Conservation (phyloP, 2,888 invertebrate genomes). For the Ferdinandea cuprea region DNA sequence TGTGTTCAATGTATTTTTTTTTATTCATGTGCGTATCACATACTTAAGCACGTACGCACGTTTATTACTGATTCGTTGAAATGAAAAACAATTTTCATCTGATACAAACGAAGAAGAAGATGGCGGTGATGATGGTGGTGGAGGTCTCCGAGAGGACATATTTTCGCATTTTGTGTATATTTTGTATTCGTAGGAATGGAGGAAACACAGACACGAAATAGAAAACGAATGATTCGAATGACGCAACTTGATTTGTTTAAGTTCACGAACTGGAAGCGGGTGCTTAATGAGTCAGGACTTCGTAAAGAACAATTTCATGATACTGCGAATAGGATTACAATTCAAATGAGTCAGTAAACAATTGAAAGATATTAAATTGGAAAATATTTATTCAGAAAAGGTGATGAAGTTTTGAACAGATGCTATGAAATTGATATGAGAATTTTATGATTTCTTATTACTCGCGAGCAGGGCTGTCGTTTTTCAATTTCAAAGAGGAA, state of each 20-base stretch:
- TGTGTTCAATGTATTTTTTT: not conserved
- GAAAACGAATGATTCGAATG: constrained; percentile 11
- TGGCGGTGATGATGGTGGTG: too few species aligned
- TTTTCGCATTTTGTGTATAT: not conserved
- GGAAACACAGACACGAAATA: not conserved
- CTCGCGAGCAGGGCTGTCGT: too few species aligned
- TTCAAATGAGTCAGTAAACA: constrained; percentile 47
- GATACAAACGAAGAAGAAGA: not conserved
- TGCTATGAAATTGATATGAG: too few species aligned
- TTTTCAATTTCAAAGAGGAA: too few species aligned
- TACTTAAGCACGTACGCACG: constrained; percentile 62
- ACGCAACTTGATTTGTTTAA: constrained; percentile 65
- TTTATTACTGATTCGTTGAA: constrained; percentile 52
- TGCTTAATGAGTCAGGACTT: constrained; percentile 44
- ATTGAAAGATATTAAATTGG: constrained; percentile 15
- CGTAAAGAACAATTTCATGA: constrained; percentile 12
- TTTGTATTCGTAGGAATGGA: not conserved
- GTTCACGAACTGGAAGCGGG: constrained; percentile 24
- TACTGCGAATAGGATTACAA: constrained; percentile 6
- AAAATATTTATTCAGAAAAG: not conserved
- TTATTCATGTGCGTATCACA: constrained; percentile 36
- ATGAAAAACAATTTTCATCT: constrained; percentile 25
- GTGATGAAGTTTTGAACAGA: too few species aligned
- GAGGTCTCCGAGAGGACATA: not conserved
- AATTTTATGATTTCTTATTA: too few species aligned